Evolutionary conservation across 1,140 invertebrate species (phyloP).

Genomic region (Sinella curviseta): DNA sequence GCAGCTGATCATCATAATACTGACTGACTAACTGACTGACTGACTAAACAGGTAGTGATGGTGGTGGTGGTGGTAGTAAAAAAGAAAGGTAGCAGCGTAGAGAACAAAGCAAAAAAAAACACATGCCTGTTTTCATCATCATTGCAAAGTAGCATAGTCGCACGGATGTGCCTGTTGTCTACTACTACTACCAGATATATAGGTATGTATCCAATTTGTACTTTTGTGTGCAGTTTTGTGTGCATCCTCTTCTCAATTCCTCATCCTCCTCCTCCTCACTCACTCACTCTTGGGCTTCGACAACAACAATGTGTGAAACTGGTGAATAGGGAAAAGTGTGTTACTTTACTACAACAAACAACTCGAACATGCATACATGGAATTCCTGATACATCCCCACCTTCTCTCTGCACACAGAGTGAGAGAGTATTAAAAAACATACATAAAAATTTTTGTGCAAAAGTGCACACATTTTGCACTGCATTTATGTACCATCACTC

Average conservation of each 20-base stretch:
- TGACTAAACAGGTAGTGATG: slow-evolving; percentile 1
- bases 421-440: not conserved
- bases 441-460: not conserved
- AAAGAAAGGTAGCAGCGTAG: not conserved
- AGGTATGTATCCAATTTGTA: not conserved
- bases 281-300: not conserved
- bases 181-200: not conserved
- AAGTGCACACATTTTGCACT: not conserved
- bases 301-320: slow-evolving; percentile 4
- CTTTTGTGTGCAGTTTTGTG: not conserved
- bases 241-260: not conserved
- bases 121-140: not conserved
- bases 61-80: not conserved
- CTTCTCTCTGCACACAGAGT: too few species aligned
- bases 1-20: not conserved
- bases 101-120: not conserved
- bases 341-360: slow-evolving; percentile 1
- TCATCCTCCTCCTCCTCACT: not conserved
- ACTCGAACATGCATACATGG: not conserved
- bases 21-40: not conserved
- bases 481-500: not conserved
- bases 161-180: not conserved
- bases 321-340: slow-evolving; percentile 16
- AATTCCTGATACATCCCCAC: too few species aligned
- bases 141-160: not conserved